phyloP scores from a whole-genome alignment of 2,888 invertebrate genomes.

The Prosapia bicincta region DNA sequence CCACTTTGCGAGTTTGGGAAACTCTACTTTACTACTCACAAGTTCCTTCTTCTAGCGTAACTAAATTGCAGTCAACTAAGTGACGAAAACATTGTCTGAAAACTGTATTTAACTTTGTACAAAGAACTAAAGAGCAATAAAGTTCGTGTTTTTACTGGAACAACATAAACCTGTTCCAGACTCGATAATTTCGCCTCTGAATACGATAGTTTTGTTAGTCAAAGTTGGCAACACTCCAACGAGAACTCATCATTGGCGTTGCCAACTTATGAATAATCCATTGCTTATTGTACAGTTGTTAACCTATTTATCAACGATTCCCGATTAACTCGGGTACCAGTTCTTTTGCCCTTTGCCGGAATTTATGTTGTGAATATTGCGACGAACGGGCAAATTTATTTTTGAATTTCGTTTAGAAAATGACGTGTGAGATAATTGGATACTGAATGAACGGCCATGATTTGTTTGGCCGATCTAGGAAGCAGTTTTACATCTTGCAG shows the following conservation, averaged over 20 bases:
- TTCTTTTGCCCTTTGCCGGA: background rate
- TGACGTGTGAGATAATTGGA: background rate
- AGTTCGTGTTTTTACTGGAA: background rate
- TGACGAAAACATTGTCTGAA: too few relatives aligned
- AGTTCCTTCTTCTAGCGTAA: too few relatives aligned
- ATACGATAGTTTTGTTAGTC: background rate
- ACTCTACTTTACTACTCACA: too few relatives aligned
- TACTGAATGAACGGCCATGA: background rate
- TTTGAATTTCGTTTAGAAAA: background rate
- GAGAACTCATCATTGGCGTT: background rate
- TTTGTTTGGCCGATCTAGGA: too few relatives aligned
- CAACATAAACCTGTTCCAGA: background rate
- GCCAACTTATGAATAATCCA: background rate
- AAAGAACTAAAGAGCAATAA: too few relatives aligned
- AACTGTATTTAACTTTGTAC: too few relatives aligned
- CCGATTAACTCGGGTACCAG: background rate
- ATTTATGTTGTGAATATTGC: background rate
- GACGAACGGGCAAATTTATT: background rate
- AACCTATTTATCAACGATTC: background rate
- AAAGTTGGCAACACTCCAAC: background rate
- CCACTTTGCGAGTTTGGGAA: too few relatives aligned
- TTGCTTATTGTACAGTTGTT: background rate
- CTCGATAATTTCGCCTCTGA: background rate
- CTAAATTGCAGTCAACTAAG: too few relatives aligned
- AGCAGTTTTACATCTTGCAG: too few relatives aligned